phyloP scores from a whole-genome alignment of 2,888 invertebrate genomes.

The Alloscopus bannaensis region DNA sequence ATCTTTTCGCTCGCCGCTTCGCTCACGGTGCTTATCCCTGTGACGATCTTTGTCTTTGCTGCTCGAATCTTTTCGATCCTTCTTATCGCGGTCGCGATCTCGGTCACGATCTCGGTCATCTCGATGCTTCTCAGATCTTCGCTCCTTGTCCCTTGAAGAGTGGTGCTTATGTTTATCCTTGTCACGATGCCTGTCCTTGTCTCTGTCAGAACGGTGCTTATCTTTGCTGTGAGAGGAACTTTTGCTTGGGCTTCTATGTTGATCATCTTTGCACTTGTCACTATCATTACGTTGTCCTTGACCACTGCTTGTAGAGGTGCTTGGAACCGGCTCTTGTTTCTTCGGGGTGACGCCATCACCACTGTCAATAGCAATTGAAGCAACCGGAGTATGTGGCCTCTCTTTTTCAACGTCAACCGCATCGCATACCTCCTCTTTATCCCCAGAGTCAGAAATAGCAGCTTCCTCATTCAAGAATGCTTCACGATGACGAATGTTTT shows the following conservation, averaged over 20 bases:
- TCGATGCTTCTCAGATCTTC: conserved; percentile 52
- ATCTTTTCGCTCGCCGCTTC: conserved; percentile 29
- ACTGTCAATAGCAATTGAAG: background rate
- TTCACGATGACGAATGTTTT: conserved; percentile 5
- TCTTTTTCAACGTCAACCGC: background rate
- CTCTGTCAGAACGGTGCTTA: conserved; percentile 52
- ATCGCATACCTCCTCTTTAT: background rate
- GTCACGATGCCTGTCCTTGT: conserved; percentile 41
- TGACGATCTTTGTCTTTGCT: conserved; percentile 45
- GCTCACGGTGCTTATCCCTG: conserved; percentile 40
- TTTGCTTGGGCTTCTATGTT: conserved; percentile 28
- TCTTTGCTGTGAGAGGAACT: conserved; percentile 14
- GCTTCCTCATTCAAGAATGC: conserved; percentile 1
- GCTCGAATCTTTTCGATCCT: conserved; percentile 32
- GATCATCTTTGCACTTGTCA: conserved; percentile 33
- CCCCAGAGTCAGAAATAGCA: background rate
- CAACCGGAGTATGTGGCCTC: background rate
- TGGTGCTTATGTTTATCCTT: conserved; percentile 41
- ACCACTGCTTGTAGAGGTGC: background rate
- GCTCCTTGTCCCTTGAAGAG: conserved; percentile 49
- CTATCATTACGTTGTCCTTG: conserved; percentile 13
- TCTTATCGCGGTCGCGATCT: conserved; percentile 25
- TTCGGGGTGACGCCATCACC: background rate
- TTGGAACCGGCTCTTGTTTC: background rate
- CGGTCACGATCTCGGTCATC: conserved; percentile 27